Percentiles rank a stretch among this genome's conserved stretches.
phyloP scores from a whole-genome alignment of 2,113 vertebrate species.

The Oryzias melastigma region DNA sequence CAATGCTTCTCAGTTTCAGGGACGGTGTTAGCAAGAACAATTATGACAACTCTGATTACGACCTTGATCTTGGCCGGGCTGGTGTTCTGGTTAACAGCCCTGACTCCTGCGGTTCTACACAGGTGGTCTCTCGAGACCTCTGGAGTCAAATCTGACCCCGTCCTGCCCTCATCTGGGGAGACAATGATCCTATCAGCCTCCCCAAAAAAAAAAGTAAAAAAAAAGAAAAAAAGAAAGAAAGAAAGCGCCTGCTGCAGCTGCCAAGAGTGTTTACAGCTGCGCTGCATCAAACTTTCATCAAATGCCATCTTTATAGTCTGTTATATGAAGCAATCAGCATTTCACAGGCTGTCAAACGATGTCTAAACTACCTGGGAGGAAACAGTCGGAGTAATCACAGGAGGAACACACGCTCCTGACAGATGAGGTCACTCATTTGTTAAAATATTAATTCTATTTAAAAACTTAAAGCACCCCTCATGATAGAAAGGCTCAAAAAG shows the following conservation, averaged over 20 bases:
- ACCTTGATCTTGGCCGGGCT: conserved; percentile 61
- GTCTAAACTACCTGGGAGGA: conserved; percentile 80
- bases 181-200: conserved; percentile 62
- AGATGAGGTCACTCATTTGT: conserved; percentile 67
- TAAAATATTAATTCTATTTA: conserved; percentile 80
- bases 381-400: conserved; percentile 61
- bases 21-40: conserved; percentile 68
- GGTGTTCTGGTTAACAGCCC: conserved; percentile 63
- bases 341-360: conserved; percentile 80
- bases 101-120: conserved; percentile 48
- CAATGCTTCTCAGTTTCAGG: conserved; percentile 55
- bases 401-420: conserved; percentile 67
- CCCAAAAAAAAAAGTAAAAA: conserved; percentile 39
- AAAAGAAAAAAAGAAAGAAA: no score
- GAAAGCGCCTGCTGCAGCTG: conserved; percentile 68
- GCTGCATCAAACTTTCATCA: conserved; percentile 81
- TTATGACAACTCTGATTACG: conserved; percentile 65
- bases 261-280: conserved; percentile 81
- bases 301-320: conserved; percentile 79
- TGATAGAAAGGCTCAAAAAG: conserved; percentile 75
- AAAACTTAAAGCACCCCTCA: conserved; percentile 77
- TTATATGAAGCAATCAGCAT: conserved; percentile 83
- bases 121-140: conserved; percentile 67
- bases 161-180: conserved; percentile 64
- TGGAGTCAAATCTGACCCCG: conserved; percentile 68